Evolutionary conservation across 1,140 invertebrate genomes (phyloP).

Genomic region (Solenopsis fugax): DNA sequence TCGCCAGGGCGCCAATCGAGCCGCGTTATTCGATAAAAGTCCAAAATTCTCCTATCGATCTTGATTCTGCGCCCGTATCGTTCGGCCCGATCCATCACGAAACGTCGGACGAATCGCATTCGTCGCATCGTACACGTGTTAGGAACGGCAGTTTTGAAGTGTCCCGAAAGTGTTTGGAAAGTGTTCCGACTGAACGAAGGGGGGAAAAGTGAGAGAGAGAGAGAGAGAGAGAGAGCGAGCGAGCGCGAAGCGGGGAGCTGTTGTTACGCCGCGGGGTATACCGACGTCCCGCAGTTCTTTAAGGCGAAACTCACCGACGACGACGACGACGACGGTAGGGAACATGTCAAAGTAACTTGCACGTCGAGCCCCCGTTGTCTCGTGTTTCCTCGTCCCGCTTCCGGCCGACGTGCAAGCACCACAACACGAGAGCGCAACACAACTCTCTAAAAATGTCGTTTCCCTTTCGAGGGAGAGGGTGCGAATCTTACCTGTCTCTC

Average conservation of each 20-base stretch:
- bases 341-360: slow-evolving; percentile 84
- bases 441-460: neutral
- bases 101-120: neutral
- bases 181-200: slow-evolving; percentile 59
- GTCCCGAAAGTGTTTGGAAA: slow-evolving; percentile 68
- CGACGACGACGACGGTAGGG: slow-evolving; percentile 72
- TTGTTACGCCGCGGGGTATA: slow-evolving; percentile 72
- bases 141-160: slow-evolving; percentile 60
- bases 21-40: slow-evolving; percentile 43
- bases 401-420: slow-evolving; percentile 47
- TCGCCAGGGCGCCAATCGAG: slow-evolving; percentile 7
- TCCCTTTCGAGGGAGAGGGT: neutral
- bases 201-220: too few relatives aligned
- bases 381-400: neutral
- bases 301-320: slow-evolving; percentile 77
- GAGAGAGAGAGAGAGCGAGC: neutral
- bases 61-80: slow-evolving; percentile 8
- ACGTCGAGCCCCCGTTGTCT: slow-evolving; percentile 69
- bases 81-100: slow-evolving; percentile 62
- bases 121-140: neutral
- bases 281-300: slow-evolving; percentile 80
- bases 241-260: slow-evolving; percentile 51
- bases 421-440: slow-evolving; percentile 34
- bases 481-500: neutral
- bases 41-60: neutral